A percentile compares a stretch with the other conserved stretches of the same genome.
These are phyloP conservation scores for Zaprionus camerounensis DNA, from an alignment of 1,140 invertebrate genomes.

Conservation along the genomic window DNA sequence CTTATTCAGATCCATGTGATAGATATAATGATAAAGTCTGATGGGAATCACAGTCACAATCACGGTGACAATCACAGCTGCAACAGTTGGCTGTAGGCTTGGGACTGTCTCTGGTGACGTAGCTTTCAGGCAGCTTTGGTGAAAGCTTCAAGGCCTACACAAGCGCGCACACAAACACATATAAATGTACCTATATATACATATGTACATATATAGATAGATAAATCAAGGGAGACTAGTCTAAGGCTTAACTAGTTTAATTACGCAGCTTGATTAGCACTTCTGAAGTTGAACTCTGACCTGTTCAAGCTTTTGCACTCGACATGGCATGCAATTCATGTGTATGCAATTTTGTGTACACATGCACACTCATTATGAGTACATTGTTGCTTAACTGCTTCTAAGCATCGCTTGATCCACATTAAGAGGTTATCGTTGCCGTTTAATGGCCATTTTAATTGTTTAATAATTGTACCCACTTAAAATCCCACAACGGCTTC, in stretches of 20 bases:
- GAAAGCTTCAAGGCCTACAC: slow-evolving; percentile 32
- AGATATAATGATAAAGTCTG: background rate
- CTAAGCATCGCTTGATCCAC: slow-evolving; percentile 22
- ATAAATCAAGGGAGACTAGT: no score
- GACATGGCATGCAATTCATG: background rate
- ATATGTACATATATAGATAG: background rate
- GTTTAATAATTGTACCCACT: slow-evolving; percentile 47
- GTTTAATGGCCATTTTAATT: slow-evolving; percentile 42
- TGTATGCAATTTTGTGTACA: background rate
- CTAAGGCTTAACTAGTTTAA: no score
- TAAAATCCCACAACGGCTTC: slow-evolving; percentile 30
- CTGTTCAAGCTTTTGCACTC: background rate
- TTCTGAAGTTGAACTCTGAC: no score
- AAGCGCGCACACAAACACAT: background rate
- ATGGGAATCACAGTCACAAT: background rate
- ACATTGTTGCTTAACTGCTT: slow-evolving; percentile 19
- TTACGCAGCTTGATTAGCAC: no score
- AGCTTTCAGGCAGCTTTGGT: slow-evolving; percentile 35
- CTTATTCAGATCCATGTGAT: slow-evolving; percentile 75
- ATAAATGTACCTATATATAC: background rate
- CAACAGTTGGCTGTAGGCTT: slow-evolving; percentile 39
- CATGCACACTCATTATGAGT: background rate
- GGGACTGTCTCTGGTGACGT: slow-evolving; percentile 15
- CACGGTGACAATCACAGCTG: slow-evolving; percentile 8
- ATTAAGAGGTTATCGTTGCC: slow-evolving; percentile 43